These are phyloP conservation scores for Torymus auratus DNA, from an alignment of 2,888 invertebrate species.

Conservation along the genomic window DNA sequence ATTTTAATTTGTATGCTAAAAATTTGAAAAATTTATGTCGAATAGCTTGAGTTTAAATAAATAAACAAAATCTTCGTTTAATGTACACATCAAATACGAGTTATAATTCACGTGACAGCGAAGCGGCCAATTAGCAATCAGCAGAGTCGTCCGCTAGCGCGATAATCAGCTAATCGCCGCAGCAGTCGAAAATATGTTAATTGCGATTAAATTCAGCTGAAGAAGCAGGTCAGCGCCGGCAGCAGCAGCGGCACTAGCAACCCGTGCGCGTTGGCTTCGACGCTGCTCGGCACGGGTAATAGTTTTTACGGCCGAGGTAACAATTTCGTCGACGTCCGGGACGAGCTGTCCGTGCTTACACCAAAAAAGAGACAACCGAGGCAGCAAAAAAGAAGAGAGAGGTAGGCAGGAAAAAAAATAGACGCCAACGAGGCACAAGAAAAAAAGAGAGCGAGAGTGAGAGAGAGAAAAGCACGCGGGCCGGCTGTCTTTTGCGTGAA, in stretches of 20 bases:
- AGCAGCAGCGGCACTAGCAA: not conserved
- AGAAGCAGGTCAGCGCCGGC: not conserved
- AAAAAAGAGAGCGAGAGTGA: not conserved
- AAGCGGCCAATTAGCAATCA: too few relatives aligned
- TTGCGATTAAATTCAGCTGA: not conserved
- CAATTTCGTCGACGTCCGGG: slow-evolving; percentile 22
- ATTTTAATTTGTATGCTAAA: too few relatives aligned
- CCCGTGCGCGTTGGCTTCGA: not conserved
- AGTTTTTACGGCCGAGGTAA: slow-evolving; percentile 12
- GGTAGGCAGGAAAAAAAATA: not conserved
- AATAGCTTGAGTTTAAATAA: too few relatives aligned
- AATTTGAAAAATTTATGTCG: too few relatives aligned
- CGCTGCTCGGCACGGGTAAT: not conserved
- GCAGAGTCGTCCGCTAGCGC: too few relatives aligned
- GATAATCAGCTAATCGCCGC: not conserved
- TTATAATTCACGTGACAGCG: too few relatives aligned
- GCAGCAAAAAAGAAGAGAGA: not conserved
- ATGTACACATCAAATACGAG: too few relatives aligned
- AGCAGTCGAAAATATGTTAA: slow-evolving; percentile 5
- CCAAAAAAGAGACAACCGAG: not conserved
- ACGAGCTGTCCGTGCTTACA: not conserved
- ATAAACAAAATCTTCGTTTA: too few relatives aligned
- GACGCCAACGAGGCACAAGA: too few relatives aligned
- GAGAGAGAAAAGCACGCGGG: not conserved
- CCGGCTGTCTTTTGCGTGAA: not conserved